Base-by-base conservation (phyloP, 2,888 invertebrate genomes). In the Conomelus anceps region DNA sequence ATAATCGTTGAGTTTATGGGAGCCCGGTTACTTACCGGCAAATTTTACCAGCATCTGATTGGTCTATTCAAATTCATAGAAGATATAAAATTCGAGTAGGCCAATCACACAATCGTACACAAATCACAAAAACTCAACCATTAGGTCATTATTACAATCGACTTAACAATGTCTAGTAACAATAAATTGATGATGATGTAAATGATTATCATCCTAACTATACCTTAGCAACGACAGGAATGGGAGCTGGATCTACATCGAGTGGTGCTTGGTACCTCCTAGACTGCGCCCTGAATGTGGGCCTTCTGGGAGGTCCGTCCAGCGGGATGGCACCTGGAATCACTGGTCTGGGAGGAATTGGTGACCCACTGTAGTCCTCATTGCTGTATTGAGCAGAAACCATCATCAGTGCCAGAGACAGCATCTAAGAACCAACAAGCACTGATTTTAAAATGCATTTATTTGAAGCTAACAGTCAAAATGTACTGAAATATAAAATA, bases 251-350 rank as follows among this genome's bases (percentile, higher is more conserved):
- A 87, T 22, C 63, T 88, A 86, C 34, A 84, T 20, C 11, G 85
- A 22, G 22, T 24, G 85, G 86, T 24, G 86, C n/a, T 41, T 86
- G 87, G 22, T 26, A 85, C 89, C 23, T 88, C 22, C 88, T 63
- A 22, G 87, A 63, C 87, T 90, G 88, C 93, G 90, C 93, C 26
- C 93, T 92, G 41, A 84, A 20, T 1, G 22, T 92, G 89, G 22
- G 93, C 93, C 34, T 93, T 20, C 89, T 87, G 26, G 89, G 89
- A 20, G 89, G 90, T 22, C 90, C 88, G 22, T 94, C 94, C 86
- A 95, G 88, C 11, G 94, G 93, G 23, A 95, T 92, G 0, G 96
- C 96, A 85, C 96, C 96, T 0, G 96, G 96, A 91, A 96, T 95
- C 92, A 94, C 94, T 22, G 96, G 93, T 92, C 96, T 94, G 17